Evolutionary conservation across 2,888 invertebrate species (phyloP).

Genomic region (Hirudinaria manillensis): DNA sequence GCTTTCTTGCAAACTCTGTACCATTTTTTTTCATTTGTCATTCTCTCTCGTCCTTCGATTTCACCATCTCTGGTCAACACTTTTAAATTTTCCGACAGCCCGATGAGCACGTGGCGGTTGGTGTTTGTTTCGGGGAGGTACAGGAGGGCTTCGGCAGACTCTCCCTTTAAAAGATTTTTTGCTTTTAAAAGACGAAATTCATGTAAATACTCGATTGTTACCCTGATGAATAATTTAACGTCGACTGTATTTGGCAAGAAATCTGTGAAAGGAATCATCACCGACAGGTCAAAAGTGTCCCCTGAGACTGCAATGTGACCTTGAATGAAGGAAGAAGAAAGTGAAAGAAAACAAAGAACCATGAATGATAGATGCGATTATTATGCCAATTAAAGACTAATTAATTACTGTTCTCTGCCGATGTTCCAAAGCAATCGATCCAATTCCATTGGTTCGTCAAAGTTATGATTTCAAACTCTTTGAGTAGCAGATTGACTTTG

Average conservation of each 20-base stretch:
- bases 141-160: conserved; percentile 81
- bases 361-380: background rate
- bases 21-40: conserved; percentile 59
- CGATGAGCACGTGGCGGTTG: conserved; percentile 71
- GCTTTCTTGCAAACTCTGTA: conserved; percentile 53
- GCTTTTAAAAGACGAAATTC: background rate
- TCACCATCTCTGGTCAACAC: conserved; percentile 62
- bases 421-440: conserved; percentile 80
- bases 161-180: conserved; percentile 64
- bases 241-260: conserved; percentile 84
- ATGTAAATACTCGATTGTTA: conserved; percentile 41
- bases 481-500: conserved; percentile 80
- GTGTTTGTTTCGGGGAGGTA: conserved; percentile 88
- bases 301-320: conserved; percentile 85
- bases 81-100: conserved; percentile 81
- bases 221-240: conserved; percentile 83
- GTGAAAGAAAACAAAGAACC: background rate
- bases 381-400: background rate
- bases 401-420: conserved; percentile 75
- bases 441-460: conserved; percentile 94
- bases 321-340: conserved; percentile 43
- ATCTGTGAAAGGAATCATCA: conserved; percentile 87
- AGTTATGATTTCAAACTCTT: conserved; percentile 89
- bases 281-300: conserved; percentile 83
- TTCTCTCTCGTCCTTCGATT: conserved; percentile 50